Evolutionary conservation across 2,888 invertebrate species (phyloP).

Genomic region (Hoplodrina blanda): DNA sequence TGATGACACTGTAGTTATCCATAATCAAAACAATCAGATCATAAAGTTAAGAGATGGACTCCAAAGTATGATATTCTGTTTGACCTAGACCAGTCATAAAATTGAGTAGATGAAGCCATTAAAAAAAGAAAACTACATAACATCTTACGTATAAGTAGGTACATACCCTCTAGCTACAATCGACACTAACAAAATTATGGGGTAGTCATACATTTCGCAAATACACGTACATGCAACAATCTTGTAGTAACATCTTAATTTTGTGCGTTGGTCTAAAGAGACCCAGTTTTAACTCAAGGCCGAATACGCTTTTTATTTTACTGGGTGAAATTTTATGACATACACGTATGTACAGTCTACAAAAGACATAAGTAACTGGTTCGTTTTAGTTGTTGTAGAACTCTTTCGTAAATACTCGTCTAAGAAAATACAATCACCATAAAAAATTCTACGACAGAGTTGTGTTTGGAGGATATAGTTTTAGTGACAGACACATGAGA

Average conservation of each 20-base stretch:
- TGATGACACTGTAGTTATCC: no score
- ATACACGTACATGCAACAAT: conserved; percentile 16
- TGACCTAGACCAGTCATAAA: background rate
- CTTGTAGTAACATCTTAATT: conserved; percentile 36
- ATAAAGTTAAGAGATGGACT: background rate
- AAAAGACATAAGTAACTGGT: background rate
- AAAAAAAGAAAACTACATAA: background rate
- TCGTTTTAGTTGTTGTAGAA: background rate
- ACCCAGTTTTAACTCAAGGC: conserved; percentile 49
- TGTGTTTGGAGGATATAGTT: no score
- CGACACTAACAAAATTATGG: conserved; percentile 9
- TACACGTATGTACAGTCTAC: background rate
- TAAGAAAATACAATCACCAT: background rate
- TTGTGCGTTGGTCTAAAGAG: conserved; percentile 36
- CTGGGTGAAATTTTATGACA: conserved; percentile 21
- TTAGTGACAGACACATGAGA: no score
- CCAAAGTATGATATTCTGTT: background rate
- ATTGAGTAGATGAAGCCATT: background rate
- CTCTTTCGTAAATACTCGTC: background rate
- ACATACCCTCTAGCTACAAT: conserved; percentile 7
- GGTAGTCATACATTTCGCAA: conserved; percentile 30
- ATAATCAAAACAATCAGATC: no score
- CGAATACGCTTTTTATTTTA: conserved; percentile 11
- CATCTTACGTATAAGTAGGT: conserved; percentile 4
- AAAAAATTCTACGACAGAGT: no score